Base-by-base conservation (phyloP, 2,797 vertebrate genomes). In the Lindbergichthys nudifrons region DNA sequence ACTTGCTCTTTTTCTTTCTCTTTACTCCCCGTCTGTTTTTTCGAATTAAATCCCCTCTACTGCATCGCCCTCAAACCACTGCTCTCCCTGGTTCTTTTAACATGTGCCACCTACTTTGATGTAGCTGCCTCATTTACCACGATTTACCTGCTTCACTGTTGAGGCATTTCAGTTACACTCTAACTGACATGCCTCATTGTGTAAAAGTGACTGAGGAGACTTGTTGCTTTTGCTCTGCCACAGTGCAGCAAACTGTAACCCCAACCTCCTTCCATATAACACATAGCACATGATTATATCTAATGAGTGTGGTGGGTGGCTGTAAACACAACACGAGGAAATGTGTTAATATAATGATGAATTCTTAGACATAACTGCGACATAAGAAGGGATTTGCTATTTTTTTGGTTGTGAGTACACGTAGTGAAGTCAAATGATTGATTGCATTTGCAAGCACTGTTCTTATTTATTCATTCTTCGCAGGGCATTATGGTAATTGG, bases 91-190 rank as follows among this genome's bases (percentile, higher is more conserved):
- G 6, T 59, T 84, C 72, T 81, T 77, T 81, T 70, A 72, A 82
- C 79, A 79, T 74, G 65, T 83, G 78, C 73, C 70, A 56, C 3
- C 3, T 16, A 74, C 87, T 88, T 83, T 85, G 87, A 90, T 89
- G 82, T 75, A 43, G 59, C 81, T 81, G 75, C 79, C 77, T 88
- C 80, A 84, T 88, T 88, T 88, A 75, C 61, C 73, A 68, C 65
- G 36, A 83, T 89, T 84, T 81, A 86, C 86, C 80, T 88, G 73
- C 73, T 84, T 75, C 82, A 79, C 85, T 87, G 50, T 84, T 84
- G 78, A 71, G 73, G 70, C 81, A 73, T 84, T 88, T 83, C 73
- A 80, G 80, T 85, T 70, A 67, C 66, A 72, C 73, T 73, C 60
- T 42, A 83, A 41, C 75, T 67, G 70, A 86, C 82, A 81, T 73